Evolutionary conservation across 2,113 vertebrate species (phyloP).

Genomic region (Vidua chalybeata): DNA sequence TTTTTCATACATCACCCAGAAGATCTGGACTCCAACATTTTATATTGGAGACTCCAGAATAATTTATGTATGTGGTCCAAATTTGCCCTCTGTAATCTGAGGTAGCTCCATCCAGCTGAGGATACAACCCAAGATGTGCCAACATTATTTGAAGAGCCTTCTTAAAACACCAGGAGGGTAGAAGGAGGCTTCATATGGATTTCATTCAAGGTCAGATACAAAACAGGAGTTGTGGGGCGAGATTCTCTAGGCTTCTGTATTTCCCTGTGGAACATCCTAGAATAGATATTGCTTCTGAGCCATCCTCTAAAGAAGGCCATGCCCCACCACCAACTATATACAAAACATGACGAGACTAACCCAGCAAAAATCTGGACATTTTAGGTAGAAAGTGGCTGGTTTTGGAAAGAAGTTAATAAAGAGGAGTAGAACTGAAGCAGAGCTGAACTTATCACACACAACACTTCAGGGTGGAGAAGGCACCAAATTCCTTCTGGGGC

Average conservation of each 20-base stretch:
- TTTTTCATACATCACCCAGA: background rate
- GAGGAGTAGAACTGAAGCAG: background rate
- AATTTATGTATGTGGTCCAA: background rate
- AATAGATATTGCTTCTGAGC: background rate
- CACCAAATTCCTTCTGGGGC: background rate
- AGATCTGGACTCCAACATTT: background rate
- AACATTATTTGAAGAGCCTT: background rate
- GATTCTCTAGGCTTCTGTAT: background rate
- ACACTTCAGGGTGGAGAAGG: background rate
- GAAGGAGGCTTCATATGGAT: background rate
- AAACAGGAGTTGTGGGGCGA: background rate
- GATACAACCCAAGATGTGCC: background rate
- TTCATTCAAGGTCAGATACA: background rate
- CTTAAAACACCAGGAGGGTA: background rate
- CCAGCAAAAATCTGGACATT: background rate
- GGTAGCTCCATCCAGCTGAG: background rate
- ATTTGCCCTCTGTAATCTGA: background rate
- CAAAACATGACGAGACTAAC: background rate
- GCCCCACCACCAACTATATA: background rate
- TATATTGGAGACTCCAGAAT: background rate
- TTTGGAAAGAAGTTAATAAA: background rate
- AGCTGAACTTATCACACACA: background rate
- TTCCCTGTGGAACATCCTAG: background rate
- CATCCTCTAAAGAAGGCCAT: background rate
- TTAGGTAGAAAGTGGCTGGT: background rate